Base-by-base conservation (phyloP, 2,113 vertebrate species). In the Psettodes erumei region DNA sequence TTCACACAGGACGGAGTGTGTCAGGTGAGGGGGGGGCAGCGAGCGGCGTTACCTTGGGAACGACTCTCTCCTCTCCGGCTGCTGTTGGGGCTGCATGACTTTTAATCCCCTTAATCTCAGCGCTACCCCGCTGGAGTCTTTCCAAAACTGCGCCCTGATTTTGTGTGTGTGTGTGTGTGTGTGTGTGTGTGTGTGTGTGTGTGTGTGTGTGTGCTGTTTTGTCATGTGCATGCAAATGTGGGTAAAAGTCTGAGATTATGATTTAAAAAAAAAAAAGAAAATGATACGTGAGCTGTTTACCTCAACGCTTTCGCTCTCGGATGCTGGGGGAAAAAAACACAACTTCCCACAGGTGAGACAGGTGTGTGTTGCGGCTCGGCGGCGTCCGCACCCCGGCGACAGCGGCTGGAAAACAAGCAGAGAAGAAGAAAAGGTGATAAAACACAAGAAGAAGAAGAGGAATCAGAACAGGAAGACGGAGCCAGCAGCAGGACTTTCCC, bases 21-120 rank as follows among this genome's bases (percentile, higher is more conserved):
- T 79, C 79, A 85, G 82, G 82, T 86, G 82, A 37, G 67, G 75
- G 48, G n/a, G 69, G 78, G 58, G 77, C 80, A 58, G 63, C 0
- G 28, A 86, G 61, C 23, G n/a, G 19, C 13, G 72, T 86, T 85
- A 86, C 88, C 83, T 67, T 81, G 84, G 87, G 86, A 86, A 87
- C 79, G 10, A 77, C 43, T 69, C 32, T 53, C 69, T 70, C 74
- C 23, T 63, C 59, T 55, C 77, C 64, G 59, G 28, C 56, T 33
- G 75, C 86, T 83, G 82, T 43, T 1, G 75, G 67, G 75, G 79
- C 77, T 77, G 71, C 81, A 71, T 72, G 67, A 89, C 75, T 90
- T 89, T 83, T 87, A 91, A 91, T 91, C 85, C 88, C 23, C 69
- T 83, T 90, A 88, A 89, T 88, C 88, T 91, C 54, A 82, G 60